Evolutionary conservation across 2,888 invertebrate species (phyloP), one percentile per base, ranked within the genome.

Genomic region (Sesamia inferens): DNA sequence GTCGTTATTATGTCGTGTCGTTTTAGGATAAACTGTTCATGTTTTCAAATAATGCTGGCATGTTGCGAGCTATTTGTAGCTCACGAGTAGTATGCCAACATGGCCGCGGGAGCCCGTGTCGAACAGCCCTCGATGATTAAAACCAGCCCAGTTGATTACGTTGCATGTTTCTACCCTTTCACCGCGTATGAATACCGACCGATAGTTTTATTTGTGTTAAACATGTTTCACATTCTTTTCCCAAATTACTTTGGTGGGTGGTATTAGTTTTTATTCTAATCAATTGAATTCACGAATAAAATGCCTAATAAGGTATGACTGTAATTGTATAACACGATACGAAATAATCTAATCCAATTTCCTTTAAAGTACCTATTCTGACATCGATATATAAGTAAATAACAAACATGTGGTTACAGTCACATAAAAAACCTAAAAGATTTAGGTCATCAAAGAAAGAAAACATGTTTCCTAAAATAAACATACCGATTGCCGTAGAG

Each of bases 71-170:
- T 73, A 83, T 58, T 31, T 64, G 77, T 79, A 80, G 71, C 68
- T 74, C 80, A 78, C 81, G 82, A 81, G 81, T 86, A 83, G 80
- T 80, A 81, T 69, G 83, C 69, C 55, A 74, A 73, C 65, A 82
- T 63, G 71, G 81, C 71, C 78, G 72, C 76, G 79, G 78, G 81
- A 81, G 79, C 76, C 84, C 84, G 80, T 77, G 86, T 87, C 87
- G 84, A 88, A 88, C 88, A 88, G 83, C 90, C 89, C 88, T 79
- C 91, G 90, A 92, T 94, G 92, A 94, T 93, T 94, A 94, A 94
- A 93, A 93, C 91, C 88, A 89, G 90, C 89, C 88, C 88, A 89
- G 91, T 94, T 94, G 93, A 94, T 94, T 94, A 93, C 92, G 88
- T 88, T 89, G 88, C 93, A 88, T 93, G 93, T 94, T 93, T 89